Evolutionary conservation across 2,113 vertebrate species (phyloP).

Genomic region (Pygoscelis adeliae): DNA sequence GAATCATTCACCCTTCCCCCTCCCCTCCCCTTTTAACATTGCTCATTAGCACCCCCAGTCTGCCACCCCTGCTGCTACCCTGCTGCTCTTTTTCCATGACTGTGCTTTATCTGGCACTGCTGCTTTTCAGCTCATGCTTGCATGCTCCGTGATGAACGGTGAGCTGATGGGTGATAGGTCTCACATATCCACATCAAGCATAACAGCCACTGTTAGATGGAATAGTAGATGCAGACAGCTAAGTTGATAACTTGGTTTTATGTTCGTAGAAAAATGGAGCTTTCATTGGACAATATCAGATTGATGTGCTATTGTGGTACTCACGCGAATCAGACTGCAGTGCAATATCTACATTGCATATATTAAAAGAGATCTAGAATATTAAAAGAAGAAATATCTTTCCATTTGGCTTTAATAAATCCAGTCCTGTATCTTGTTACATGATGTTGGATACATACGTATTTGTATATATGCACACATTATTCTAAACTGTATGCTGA

Average conservation of each 20-base stretch:
- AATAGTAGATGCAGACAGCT: background rate
- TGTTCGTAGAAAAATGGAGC: background rate
- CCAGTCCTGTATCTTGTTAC: constrained; percentile 24
- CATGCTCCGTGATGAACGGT: background rate
- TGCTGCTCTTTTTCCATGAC: background rate
- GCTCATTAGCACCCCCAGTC: background rate
- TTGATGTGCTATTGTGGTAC: background rate
- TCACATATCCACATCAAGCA: background rate
- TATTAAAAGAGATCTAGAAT: constrained; percentile 33
- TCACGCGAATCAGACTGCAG: background rate
- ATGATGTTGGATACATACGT: background rate
- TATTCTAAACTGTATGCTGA: constrained; percentile 29
- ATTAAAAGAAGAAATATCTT: constrained; percentile 21
- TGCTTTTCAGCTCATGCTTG: background rate
- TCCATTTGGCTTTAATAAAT: constrained; percentile 49
- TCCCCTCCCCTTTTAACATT: background rate
- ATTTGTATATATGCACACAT: constrained; percentile 8
- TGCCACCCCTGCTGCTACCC: background rate
- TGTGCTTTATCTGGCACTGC: background rate
- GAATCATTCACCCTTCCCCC: background rate
- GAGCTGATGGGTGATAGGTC: background rate
- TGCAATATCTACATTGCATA: background rate
- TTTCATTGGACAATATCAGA: background rate
- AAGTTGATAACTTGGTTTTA: background rate
- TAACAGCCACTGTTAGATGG: background rate